Base-by-base conservation (phyloP, 1,140 invertebrate species). In the Elysia chlorotica region DNA sequence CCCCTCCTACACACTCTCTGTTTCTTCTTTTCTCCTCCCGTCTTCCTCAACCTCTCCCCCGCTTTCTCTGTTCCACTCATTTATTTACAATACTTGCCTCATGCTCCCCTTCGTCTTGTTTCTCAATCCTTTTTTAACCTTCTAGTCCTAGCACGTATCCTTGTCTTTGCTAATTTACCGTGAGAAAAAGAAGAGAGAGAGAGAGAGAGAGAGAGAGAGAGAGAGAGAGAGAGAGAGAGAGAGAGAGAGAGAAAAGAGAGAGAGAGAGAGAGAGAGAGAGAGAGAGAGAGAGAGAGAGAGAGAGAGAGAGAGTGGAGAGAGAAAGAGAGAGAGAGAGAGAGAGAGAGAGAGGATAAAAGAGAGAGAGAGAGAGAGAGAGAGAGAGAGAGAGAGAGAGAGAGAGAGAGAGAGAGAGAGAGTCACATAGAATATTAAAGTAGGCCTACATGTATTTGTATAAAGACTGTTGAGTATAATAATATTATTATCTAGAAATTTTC, bases 351-450 rank as follows among this genome's bases (percentile, higher is more conserved):
- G 6, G 14, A 53, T 56, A 31, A 56, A 21, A 56, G 53, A 69
- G 65, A 66, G 65, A 41, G 65, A 66, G 21, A 41, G 65, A 41
- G 65, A 66, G 65, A 66, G 33, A 66, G 37, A 38, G 65, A 66
- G 65, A 66, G 37, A 66, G 65, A 48, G 65, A 66, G 65, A 66
- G 37, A 66, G 65, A 66, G 37, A 66, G 37, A 38, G 65, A 66
- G 65, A 65, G 62, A 65, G 62, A 65, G 62, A 65, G 19, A 65
- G 62, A 65, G 19, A 65, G 62, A 65, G 19, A 65, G 62, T 14
- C 10, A 59, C n/a, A 59, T 6, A 59, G 56, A 59, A 14, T 25
- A 23, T 23, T 59, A n/a, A 23, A 23, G 10, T 59, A 5, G n/a
- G 10, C 30, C 6, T 59, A 14, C n/a, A 6, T 59, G 10, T 5